A percentile compares a stretch with the other conserved stretches of the same genome.
Evolutionary conservation across 2,888 invertebrate species (phyloP).

Genomic region (Pterostichus madidus): DNA sequence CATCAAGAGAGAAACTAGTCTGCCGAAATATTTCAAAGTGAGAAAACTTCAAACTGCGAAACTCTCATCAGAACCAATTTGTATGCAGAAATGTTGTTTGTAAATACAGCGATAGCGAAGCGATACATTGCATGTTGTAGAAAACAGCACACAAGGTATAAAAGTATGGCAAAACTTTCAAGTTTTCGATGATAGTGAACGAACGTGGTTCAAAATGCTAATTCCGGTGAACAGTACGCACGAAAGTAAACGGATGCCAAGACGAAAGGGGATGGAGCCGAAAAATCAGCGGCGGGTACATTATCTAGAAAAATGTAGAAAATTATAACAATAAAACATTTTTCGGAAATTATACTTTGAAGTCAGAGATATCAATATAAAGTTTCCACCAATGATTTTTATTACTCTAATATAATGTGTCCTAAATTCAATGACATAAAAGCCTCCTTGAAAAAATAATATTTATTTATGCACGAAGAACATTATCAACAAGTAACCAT

Average conservation of each 20-base stretch:
- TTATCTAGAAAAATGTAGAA: background rate
- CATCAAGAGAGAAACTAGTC: constrained; percentile 7
- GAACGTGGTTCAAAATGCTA: constrained; percentile 22
- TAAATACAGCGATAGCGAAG: constrained; percentile 20
- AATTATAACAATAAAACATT: too few relatives aligned
- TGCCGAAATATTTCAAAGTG: constrained; percentile 17
- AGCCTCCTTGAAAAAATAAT: too few relatives aligned
- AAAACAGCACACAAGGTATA: constrained; percentile 22
- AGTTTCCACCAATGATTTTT: too few relatives aligned
- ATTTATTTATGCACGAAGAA: too few relatives aligned
- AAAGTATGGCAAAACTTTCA: constrained; percentile 38
- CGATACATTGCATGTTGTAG: constrained; percentile 20
- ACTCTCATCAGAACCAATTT: constrained; percentile 40
- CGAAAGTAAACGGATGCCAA: background rate
- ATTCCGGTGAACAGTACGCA: constrained; percentile 19
- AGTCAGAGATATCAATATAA: too few relatives aligned
- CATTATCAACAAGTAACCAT: too few relatives aligned
- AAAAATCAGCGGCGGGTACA: background rate
- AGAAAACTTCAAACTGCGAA: constrained; percentile 17
- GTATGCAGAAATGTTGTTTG: constrained; percentile 48
- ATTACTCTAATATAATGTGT: too few relatives aligned
- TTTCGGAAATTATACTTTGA: too few relatives aligned
- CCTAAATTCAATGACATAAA: too few relatives aligned
- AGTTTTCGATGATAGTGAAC: constrained; percentile 5
- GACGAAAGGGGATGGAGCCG: background rate